Evolutionary conservation across 2,888 invertebrate genomes (phyloP).

Genomic region (Pandemis cinnamomeana): DNA sequence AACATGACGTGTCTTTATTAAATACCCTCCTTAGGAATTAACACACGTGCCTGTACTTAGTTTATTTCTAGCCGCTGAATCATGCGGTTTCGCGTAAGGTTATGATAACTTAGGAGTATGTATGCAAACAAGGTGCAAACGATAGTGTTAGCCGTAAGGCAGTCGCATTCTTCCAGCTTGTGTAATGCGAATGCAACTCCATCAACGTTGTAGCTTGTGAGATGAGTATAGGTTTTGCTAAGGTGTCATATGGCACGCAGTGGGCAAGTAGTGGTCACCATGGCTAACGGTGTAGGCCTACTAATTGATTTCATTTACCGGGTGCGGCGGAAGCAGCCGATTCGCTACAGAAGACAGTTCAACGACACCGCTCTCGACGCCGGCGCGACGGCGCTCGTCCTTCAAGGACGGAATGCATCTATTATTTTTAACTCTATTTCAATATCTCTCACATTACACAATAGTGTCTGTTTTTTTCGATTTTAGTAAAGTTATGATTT

Average conservation of each 20-base stretch:
- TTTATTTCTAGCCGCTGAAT: conserved; percentile 75
- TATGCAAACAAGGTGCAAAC: conserved; percentile 32
- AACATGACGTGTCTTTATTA: conserved; percentile 82
- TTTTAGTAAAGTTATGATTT: background rate
- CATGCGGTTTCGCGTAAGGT: conserved; percentile 55
- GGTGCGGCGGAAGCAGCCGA: conserved; percentile 67
- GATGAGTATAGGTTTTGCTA: background rate
- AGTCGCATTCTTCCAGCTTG: conserved; percentile 7
- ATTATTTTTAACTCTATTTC: conserved; percentile 19
- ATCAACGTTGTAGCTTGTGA: background rate
- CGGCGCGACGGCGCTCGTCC: conserved; percentile 22
- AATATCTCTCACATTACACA: conserved; percentile 17
- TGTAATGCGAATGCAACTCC: background rate
- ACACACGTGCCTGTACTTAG: conserved; percentile 68
- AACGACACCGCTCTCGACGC: conserved; percentile 65
- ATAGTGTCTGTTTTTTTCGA: background rate
- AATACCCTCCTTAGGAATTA: conserved; percentile 76
- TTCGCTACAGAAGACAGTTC: conserved; percentile 71
- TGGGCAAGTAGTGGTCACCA: conserved; percentile 42
- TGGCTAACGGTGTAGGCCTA: conserved; percentile 59
- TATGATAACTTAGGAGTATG: conserved; percentile 35
- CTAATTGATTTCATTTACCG: conserved; percentile 73
- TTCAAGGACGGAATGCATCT: conserved; percentile 29
- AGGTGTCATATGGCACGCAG: conserved; percentile 45
- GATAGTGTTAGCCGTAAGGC: conserved; percentile 13